Evolutionary conservation across 2,888 invertebrate species (phyloP), one percentile per base, ranked within the genome.

Genomic region (Eulithis prunata): DNA sequence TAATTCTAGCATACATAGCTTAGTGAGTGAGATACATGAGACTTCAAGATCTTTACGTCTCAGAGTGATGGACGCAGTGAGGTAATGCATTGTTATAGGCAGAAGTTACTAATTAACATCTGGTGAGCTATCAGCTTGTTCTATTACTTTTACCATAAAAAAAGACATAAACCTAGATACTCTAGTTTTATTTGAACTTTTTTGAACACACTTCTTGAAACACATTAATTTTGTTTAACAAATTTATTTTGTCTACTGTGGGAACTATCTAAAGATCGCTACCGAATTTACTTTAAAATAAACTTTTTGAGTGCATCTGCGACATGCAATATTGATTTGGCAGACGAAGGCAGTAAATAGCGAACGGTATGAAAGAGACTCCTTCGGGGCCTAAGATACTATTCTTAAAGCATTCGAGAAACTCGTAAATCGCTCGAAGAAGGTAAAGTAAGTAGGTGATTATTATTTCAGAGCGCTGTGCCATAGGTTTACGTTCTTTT

Each of bases 291-390:
- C 77, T 82, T 78, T 73, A 69, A 71, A 76, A 76, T 77, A 81
- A 84, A 78, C 74, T 75, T 77, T 81, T 78, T 75, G 74, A 72
- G 75, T 83, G 84, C 89, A 86, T 84, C 85, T 83, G 85, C 83
- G 83, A 84, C 83, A 80, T 80, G 81, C 82, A 78, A 81, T 89
- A 90, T 90, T 89, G 90, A 90, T 91, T 90, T 78, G 83, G 76
- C 76, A 84, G 82, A 80, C 83, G 82, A 81, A 80, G 80, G 85
- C 84, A 81, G 88, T 88, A 89, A 88, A 89, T 88, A 89, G 87
- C 79, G 81, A 84, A 84, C 79, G 78, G 81, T 86, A 87, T 86
- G 84, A 82, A 82, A 87, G 82, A 74, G 83, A 86, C 78, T 86
- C 89, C 86, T 77, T 77, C 74, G 88, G 85, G 89, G 78, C 77